Conservation (phyloP, 2,797 vertebrate genomes). For the Fistularia commersonii region DNA sequence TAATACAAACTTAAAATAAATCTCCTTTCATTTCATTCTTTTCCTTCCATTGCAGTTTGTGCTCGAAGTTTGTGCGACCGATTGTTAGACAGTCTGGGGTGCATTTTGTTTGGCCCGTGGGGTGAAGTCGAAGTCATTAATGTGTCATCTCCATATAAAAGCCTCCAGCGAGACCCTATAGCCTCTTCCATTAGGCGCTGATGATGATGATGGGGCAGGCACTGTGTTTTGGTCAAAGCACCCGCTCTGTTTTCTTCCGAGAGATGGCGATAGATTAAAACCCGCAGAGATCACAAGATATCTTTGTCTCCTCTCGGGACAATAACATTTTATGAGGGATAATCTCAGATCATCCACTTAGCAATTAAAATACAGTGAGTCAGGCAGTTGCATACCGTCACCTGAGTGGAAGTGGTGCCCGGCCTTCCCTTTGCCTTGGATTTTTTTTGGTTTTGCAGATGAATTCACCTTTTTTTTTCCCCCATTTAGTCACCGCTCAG, state of each 20-base stretch:
- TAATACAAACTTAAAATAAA: too few relatives aligned
- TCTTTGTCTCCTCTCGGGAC: slow-evolving; percentile 71
- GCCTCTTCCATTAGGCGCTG: slow-evolving; percentile 65
- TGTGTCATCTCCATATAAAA: slow-evolving; percentile 74
- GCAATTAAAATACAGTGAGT: slow-evolving; percentile 74
- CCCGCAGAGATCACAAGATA: slow-evolving; percentile 77
- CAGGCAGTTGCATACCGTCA: slow-evolving; percentile 40
- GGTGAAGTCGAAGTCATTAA: slow-evolving; percentile 56
- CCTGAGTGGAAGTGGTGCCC: slow-evolving; percentile 33
- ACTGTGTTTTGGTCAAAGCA: slow-evolving; percentile 74
- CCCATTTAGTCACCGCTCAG: background rate
- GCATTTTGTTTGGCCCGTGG: slow-evolving; percentile 43
- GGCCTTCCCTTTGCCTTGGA: slow-evolving; percentile 17
- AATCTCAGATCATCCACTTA: slow-evolving; percentile 78
- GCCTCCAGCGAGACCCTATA: slow-evolving; percentile 59
- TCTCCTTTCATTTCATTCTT: too few relatives aligned
- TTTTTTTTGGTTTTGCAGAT: slow-evolving; percentile 4
- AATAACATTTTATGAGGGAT: slow-evolving; percentile 81
- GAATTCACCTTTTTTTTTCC: background rate
- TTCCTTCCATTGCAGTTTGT: too few relatives aligned
- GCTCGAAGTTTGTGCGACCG: slow-evolving; percentile 5
- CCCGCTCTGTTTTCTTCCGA: slow-evolving; percentile 51
- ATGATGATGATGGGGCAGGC: slow-evolving; percentile 55
- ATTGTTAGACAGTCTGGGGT: slow-evolving; percentile 17
- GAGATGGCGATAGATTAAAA: slow-evolving; percentile 75